These are phyloP conservation scores for Colletes collaris DNA, from an alignment of 2,888 invertebrate genomes.

Conservation along the genomic window DNA sequence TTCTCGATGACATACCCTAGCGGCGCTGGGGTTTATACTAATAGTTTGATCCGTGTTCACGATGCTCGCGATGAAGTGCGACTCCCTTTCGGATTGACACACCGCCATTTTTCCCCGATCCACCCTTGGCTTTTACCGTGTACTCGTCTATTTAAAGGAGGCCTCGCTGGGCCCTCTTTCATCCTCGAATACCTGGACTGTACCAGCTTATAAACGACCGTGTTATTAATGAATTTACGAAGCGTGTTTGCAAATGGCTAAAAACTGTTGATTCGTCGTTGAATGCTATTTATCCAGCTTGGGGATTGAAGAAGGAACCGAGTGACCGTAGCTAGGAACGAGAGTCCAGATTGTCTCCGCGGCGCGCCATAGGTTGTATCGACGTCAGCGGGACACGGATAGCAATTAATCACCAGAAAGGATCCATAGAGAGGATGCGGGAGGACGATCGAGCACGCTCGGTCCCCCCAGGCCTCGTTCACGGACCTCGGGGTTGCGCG, in stretches of 20 bases:
- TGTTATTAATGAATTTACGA: too few relatives aligned
- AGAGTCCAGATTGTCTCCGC: constrained; percentile 37
- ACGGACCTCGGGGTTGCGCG: constrained; percentile 43
- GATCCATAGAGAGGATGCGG: constrained; percentile 45
- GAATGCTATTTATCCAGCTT: too few relatives aligned
- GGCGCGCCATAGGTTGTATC: constrained; percentile 60
- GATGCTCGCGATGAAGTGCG: background rate
- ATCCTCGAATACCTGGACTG: too few relatives aligned
- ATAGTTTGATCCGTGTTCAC: constrained; percentile 39
- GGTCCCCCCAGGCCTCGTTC: constrained; percentile 27
- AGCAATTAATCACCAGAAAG: constrained; percentile 79
- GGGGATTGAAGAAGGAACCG: background rate
- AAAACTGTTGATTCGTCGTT: too few relatives aligned
- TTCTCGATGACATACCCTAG: constrained; percentile 44
- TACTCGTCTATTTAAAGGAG: too few relatives aligned
- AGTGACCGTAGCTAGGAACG: constrained; percentile 2
- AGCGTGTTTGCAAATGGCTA: too few relatives aligned
- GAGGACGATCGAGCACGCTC: constrained; percentile 26
- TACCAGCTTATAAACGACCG: too few relatives aligned
- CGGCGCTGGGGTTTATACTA: constrained; percentile 12
- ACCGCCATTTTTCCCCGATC: background rate
- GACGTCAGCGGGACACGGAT: constrained; percentile 74
- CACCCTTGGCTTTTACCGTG: background rate
- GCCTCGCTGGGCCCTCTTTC: too few relatives aligned
- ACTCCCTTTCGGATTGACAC: background rate